Evolutionary conservation across 2,888 invertebrate genomes (phyloP), one percentile per base, ranked within the genome.

Genomic region (Cheilosia scutellata): DNA sequence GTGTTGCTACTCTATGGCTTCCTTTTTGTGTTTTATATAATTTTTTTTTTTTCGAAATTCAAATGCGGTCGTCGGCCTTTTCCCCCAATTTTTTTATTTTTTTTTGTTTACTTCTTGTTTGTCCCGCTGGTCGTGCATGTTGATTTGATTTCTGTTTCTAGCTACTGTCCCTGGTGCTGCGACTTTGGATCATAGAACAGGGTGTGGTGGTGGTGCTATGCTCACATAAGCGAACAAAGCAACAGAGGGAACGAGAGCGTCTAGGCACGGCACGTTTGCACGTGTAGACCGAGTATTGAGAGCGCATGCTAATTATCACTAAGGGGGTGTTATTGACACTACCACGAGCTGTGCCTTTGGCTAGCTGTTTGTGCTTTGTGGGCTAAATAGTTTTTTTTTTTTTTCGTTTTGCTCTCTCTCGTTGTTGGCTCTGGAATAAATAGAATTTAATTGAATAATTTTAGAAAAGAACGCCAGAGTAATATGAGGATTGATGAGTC

Each of bases 1-100:
- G 16, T 63, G 13, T 55, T 29, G 53, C 53, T 68, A 58, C 58
- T 31, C 29, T 79, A 62, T 40, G 84, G 80, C 75, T 84, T 84
- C 80, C 84, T 75, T 80, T 84, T 80, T 42, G 4, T 13, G n/a
- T 49, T 62, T 37, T 44, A 9, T 60, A 68, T 74, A 65, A 5
- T 63, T 77, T 29, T 27, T 20, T 68, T 74, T 74, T 74, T 29
- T 86, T 77, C 68, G 37, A 63, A 77, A 86, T 77, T 86, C 82
- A 86, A 86, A 86, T 86, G 86, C 86, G 86, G 86, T 86, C 82
- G 77, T 77, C 82, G 86, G 82, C 86, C 84, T 86, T 86, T 86
- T 82, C 76, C 82, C 86, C 86, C 76, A 86, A 82, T 86, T 82
- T 84, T 65, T 62, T 20, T 53, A 6, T 58, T 62, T 25, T 62